Conservation (phyloP, 2,888 invertebrate species). For the Cryptocephalus primarius region DNA sequence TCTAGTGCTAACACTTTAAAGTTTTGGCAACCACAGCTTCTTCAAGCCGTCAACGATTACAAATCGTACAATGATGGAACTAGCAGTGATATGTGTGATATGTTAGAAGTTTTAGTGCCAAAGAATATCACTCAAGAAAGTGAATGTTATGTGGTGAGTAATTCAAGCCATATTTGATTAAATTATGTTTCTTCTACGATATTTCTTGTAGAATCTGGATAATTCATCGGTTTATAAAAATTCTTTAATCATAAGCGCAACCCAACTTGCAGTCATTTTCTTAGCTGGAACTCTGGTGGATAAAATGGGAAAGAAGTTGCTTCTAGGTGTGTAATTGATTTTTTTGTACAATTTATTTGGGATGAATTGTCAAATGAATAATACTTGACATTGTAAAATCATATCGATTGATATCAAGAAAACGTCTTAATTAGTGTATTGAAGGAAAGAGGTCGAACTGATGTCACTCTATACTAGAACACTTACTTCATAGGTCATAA, state of each 20-base stretch:
- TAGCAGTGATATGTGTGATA: neutral
- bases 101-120: neutral
- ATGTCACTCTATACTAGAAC: too few species aligned
- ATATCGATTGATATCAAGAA: too few species aligned
- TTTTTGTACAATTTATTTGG: too few species aligned
- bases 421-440: too few species aligned
- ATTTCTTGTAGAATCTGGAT: neutral
- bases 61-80: neutral
- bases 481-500: too few species aligned
- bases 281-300: neutral
- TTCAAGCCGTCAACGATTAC: neutral
- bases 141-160: neutral
- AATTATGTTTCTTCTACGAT: neutral
- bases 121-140: neutral
- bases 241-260: neutral
- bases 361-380: too few species aligned
- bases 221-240: neutral
- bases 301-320: neutral
- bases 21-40: neutral
- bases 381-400: too few species aligned
- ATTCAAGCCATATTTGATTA: neutral
- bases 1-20: neutral
- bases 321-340: neutral
- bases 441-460: too few species aligned
- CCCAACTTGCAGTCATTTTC: neutral